Evolutionary conservation across 2,797 vertebrate species (phyloP), one percentile per base, ranked within the genome.

Genomic region (Schizothorax lantsangensis): DNA sequence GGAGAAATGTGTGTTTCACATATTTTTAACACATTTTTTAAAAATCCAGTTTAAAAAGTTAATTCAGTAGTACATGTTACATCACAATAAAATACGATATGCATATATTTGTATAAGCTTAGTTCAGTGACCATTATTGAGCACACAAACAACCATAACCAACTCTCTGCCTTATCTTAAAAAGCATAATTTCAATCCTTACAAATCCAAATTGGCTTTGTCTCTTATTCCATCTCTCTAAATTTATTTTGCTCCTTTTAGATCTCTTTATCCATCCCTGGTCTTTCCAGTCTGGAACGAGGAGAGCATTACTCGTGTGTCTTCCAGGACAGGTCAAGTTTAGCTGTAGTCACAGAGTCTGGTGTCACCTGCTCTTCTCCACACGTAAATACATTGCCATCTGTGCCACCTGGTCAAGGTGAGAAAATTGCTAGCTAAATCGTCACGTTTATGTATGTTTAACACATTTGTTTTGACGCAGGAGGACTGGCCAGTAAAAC

Each of bases 291-390:
- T 66, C 92, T 99, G 30, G 92, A 87, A n/a, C 93, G 94, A 0
- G 96, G 93, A 9, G 96, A 98, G 90, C 96, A 94, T 0, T 99
- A 98, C 91, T 97, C 96, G 0, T 99, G 98, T 93, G 95, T 93
- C 90, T 99, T 98, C 57, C 94, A 96, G 91, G 95, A 97, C 71
- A 93, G 90, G 19, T 93, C 92, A 90, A 96, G 96, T 89, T 96
- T 96, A 1, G 97, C 98, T 57, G 88, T 93, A 0, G 75, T 96
- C 92, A 97, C 96, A 1, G 91, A 93, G 3, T 90, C 92, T 0
- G 97, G 97, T 40, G 96, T 98, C 88, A 95, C 94, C 93, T 99
- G 98, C 91, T 92, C 91, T 9, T 98, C 98, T 14, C 98, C 97
- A 3, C 95, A 97, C 89, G 92, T 95, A 71, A 92, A 92, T 78